These are phyloP conservation scores for Oscheius sp. DNA, from an alignment of 1,140 invertebrate genomes.

Conservation along the genomic window DNA sequence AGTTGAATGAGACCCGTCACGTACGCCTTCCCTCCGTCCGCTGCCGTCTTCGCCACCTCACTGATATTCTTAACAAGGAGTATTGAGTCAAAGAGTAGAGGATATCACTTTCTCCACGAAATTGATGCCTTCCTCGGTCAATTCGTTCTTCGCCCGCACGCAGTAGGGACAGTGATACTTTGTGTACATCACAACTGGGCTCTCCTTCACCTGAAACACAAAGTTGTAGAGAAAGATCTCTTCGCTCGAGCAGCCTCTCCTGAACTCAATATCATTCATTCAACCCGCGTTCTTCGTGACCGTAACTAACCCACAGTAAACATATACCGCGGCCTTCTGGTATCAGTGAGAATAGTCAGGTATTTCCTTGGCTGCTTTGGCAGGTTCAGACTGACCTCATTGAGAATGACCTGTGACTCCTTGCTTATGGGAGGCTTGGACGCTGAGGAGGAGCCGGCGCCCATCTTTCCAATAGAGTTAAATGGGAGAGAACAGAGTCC, in stretches of 20 bases:
- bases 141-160: constrained; percentile 26
- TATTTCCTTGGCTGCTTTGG: neutral
- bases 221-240: neutral
- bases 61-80: constrained; percentile 22
- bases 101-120: constrained; percentile 29
- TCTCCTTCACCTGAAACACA: constrained; percentile 28
- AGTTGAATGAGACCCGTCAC: constrained; percentile 33
- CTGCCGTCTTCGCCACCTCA: constrained; percentile 11
- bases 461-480: neutral
- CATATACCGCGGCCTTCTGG: neutral
- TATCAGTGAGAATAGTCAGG: neutral
- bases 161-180: constrained; percentile 38
- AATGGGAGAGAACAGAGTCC: too few species aligned
- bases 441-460: neutral
- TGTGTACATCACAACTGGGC: constrained; percentile 38
- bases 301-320: neutral
- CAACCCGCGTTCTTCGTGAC: neutral
- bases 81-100: neutral
- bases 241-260: neutral
- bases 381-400: neutral
- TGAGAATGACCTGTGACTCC: neutral
- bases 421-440: neutral
- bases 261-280: neutral
- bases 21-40: constrained; percentile 32
- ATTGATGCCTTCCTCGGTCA: constrained; percentile 33